Conservation (phyloP, 2,888 invertebrate genomes). For the Entomobrya proxima region DNA sequence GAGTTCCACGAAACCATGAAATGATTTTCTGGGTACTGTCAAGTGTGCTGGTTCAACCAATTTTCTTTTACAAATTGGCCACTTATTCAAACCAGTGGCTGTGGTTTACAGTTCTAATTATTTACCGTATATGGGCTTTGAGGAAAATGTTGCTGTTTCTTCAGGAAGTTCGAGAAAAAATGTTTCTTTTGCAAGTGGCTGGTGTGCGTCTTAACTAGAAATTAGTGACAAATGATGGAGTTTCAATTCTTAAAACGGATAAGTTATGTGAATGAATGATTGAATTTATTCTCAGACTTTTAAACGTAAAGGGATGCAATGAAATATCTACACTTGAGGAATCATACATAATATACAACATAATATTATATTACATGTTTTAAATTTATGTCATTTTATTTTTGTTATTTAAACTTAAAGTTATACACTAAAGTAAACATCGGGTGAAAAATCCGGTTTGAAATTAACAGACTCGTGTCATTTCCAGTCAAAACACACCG, state of each 20-base stretch:
- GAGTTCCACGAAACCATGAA: not conserved
- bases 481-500: conserved; percentile 26
- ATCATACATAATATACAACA: not conserved
- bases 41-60: not conserved
- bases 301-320: not conserved
- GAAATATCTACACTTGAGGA: not conserved
- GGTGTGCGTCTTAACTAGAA: not conserved
- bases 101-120: not conserved
- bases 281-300: no score
- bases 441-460: not conserved
- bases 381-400: no score
- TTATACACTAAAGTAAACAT: not conserved
- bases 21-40: not conserved
- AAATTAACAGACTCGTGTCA: not conserved
- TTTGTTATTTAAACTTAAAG: not conserved
- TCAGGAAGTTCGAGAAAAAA: not conserved
- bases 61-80: not conserved
- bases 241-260: no score
- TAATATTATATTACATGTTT: no score
- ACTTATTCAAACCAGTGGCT: not conserved
- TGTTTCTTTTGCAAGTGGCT: not conserved
- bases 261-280: no score
- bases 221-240: not conserved
- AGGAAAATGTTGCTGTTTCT: not conserved
- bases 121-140: not conserved